Evolutionary conservation across 2,888 invertebrate genomes (phyloP), one percentile per base, ranked within the genome.

Genomic region (Cremastinae sp.): DNA sequence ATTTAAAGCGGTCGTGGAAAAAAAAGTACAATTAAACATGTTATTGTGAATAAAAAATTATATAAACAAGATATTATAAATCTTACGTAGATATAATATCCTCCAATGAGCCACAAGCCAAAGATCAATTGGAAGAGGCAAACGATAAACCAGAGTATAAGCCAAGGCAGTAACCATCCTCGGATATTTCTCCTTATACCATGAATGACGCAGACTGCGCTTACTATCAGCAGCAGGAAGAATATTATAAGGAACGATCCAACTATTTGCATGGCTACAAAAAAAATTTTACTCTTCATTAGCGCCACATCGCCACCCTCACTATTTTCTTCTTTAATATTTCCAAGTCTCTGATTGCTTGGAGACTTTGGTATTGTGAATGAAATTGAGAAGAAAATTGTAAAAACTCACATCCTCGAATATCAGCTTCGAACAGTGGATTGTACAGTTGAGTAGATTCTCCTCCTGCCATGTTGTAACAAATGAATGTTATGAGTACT

Each of bases 1-100:
- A 43, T 58, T 12, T 3, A 55, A 72, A 66, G n/a, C 12, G 43
- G 68, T 39, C 1, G 55, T 39, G 45, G 5, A 39, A 18, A 20
- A 20, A 16, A 41, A 9, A 12, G 9, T 3, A 16, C 51, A 1
- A 41, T 2, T 0, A 10, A 0, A 22, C 1, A 9, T 2, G 14
- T 1, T 10, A 5, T 12, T 47, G 4, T 43, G 0, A 66, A 22
- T 18, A 65, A 20, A 1, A 43, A 35, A 39, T 55, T 28, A 18
- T n/a, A 4, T 2, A 61, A 35, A 7, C 41, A 56, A 5, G 39
- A 51, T 10, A 28, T 4, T 22, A 1, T 20, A 18, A 9, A 68
- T 93, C 95, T 94, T 90, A 97, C 96, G 90, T 97, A 97, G 85
- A 97, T 97, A 84, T 97, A 97, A 86, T 97, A 97, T 77, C 96